Conservation (phyloP, 1,140 invertebrate species). For the Caerostris extrusa region DNA sequence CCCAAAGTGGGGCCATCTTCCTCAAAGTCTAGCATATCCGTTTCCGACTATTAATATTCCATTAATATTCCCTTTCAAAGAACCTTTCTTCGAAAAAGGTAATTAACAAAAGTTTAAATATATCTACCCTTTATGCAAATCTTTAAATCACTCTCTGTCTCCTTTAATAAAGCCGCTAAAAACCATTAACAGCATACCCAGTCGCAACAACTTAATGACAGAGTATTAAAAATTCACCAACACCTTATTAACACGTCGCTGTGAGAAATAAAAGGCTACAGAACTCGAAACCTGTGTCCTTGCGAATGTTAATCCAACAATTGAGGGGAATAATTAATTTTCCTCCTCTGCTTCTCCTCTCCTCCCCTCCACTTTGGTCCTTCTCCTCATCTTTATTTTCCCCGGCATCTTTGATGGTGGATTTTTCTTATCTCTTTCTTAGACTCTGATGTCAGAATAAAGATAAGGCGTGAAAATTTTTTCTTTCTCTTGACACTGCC, state of each 20-base stretch:
- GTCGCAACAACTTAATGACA: slow-evolving; percentile 29
- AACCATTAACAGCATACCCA: slow-evolving; percentile 43
- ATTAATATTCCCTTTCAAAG: slow-evolving; percentile 38
- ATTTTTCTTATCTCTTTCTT: slow-evolving; percentile 24
- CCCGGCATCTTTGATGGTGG: not conserved
- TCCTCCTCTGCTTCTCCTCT: not conserved
- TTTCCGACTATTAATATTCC: slow-evolving; percentile 36
- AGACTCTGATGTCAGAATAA: slow-evolving; percentile 65
- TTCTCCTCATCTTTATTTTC: slow-evolving; percentile 54
- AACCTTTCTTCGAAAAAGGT: not conserved
- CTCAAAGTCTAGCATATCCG: not conserved
- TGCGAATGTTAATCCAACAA: slow-evolving; percentile 66
- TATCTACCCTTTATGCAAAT: slow-evolving; percentile 27
- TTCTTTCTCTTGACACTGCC: slow-evolving; percentile 44
- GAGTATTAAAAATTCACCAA: slow-evolving; percentile 53
- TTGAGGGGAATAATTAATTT: slow-evolving; percentile 75
- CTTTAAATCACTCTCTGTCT: slow-evolving; percentile 18
- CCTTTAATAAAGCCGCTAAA: slow-evolving; percentile 50
- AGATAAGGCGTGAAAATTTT: slow-evolving; percentile 65
- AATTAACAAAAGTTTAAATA: slow-evolving; percentile 44
- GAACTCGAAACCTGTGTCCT: slow-evolving; percentile 36
- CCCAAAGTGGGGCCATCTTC: not conserved
- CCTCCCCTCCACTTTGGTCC: slow-evolving; percentile 15
- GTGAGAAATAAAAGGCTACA: slow-evolving; percentile 1
- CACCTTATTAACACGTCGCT: slow-evolving; percentile 61